These are phyloP conservation scores for Grammomys dolichurus DNA, from an alignment of 2,113 vertebrate genomes.

Conservation along the genomic window DNA sequence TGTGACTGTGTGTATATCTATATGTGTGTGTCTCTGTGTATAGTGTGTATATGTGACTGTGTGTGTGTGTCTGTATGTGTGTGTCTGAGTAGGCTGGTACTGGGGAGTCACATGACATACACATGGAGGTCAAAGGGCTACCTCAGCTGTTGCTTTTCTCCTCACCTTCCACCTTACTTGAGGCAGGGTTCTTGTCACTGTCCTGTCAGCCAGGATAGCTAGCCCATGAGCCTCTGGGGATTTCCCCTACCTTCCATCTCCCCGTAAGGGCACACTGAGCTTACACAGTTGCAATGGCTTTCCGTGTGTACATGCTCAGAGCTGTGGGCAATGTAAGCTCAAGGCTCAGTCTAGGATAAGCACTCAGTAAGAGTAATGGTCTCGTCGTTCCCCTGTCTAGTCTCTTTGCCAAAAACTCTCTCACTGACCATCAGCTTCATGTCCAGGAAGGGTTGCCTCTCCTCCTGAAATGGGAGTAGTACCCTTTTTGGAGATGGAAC, in stretches of 20 bases:
- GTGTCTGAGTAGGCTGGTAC: not conserved
- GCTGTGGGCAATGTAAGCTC: not conserved
- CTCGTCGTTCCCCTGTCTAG: accelerated
- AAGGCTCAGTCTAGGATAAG: too few relatives aligned
- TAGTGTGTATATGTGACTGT: not conserved
- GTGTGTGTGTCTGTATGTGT: not conserved
- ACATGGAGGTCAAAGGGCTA: not conserved
- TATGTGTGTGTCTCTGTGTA: not conserved
- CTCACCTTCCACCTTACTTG: not conserved
- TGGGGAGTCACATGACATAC: not conserved
- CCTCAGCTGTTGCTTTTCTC: too few relatives aligned
- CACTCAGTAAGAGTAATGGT: not conserved
- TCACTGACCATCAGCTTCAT: not conserved
- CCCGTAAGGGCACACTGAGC: not conserved
- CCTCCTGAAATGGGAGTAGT: not conserved
- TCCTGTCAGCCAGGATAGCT: not conserved
- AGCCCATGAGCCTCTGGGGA: not conserved
- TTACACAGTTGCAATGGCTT: not conserved
- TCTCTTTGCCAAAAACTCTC: not conserved
- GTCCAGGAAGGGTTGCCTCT: not conserved
- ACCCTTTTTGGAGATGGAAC: not conserved
- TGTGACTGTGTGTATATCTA: not conserved
- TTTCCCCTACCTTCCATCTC: not conserved
- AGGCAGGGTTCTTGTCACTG: not conserved
- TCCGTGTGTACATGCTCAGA: too few relatives aligned